phyloP scores from a whole-genome alignment of 2,888 invertebrate species.

The Dynastes tityus region DNA sequence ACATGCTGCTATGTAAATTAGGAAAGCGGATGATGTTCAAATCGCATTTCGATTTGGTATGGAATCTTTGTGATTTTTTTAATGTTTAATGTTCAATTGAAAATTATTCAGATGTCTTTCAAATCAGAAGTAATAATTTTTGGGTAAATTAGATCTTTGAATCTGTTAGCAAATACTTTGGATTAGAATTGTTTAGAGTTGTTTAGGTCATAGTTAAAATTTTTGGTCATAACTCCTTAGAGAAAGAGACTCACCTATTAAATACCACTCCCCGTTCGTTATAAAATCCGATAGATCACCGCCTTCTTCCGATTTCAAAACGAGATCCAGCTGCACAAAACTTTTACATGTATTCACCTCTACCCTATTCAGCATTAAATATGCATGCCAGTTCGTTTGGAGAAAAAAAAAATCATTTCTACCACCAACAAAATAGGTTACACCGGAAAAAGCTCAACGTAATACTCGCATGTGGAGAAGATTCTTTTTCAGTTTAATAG shows the following conservation, averaged over 20 bases:
- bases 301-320: slow-evolving; percentile 93
- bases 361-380: slow-evolving; percentile 36
- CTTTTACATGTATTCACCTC: slow-evolving; percentile 64
- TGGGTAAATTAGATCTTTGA: too few species aligned
- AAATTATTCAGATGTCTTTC: too few species aligned
- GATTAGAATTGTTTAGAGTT: background rate
- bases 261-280: slow-evolving; percentile 99
- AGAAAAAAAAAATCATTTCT: background rate
- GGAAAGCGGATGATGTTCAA: too few species aligned
- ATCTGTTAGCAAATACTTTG: too few species aligned
- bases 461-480: background rate
- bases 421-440: background rate
- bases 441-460: background rate
- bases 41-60: too few species aligned
- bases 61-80: too few species aligned
- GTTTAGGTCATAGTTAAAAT: background rate
- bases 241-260: slow-evolving; percentile 85
- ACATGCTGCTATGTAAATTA: too few species aligned
- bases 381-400: slow-evolving; percentile 51
- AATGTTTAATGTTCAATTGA: too few species aligned
- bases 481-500: background rate
- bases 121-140: too few species aligned
- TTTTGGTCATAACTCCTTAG: background rate
- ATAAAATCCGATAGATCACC: slow-evolving; percentile 98
- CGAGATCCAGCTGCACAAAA: slow-evolving; percentile 90